Percentiles rank a stretch among this genome's conserved stretches.
These are phyloP conservation scores for Bruchidius siliquastri DNA, from an alignment of 2,888 invertebrate species.

Conservation along the genomic window DNA sequence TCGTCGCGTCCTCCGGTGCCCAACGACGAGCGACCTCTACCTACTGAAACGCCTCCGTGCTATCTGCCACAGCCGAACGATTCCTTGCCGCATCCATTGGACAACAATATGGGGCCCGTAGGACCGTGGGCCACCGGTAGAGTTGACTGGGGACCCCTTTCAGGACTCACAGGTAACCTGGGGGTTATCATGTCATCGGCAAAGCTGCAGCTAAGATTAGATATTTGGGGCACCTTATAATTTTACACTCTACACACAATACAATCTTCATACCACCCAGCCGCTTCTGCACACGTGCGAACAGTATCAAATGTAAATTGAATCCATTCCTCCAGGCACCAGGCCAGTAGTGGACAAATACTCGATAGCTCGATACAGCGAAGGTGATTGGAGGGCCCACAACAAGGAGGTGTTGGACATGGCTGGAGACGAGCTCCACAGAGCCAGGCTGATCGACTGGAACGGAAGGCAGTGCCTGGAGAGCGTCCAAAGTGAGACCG, in stretches of 20 bases:
- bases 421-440: conserved; percentile 35
- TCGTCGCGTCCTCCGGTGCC: conserved; percentile 16
- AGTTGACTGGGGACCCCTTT: conserved; percentile 68
- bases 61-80: conserved; percentile 56
- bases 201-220: no score
- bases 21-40: conserved; percentile 16
- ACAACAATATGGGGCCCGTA: conserved; percentile 51
- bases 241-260: no score
- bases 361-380: conserved; percentile 67
- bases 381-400: conserved; percentile 64
- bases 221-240: no score
- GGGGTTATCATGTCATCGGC: no score
- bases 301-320: no score
- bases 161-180: conserved; percentile 59
- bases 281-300: no score
- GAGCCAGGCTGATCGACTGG: conserved; percentile 50
- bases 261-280: no score
- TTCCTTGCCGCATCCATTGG: conserved; percentile 35
- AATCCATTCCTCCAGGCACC: conserved; percentile 53
- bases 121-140: conserved; percentile 69
- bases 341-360: conserved; percentile 72
- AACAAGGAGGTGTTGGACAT: conserved; percentile 42
- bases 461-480: conserved; percentile 61
- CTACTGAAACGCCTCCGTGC: conserved; percentile 31
- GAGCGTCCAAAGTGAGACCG: conserved; percentile 60